A percentile compares a stretch with the other conserved stretches of the same genome.
These are phyloP conservation scores for Ammospiza nelsoni DNA, from an alignment of 2,113 vertebrate genomes.

Conservation along the genomic window DNA sequence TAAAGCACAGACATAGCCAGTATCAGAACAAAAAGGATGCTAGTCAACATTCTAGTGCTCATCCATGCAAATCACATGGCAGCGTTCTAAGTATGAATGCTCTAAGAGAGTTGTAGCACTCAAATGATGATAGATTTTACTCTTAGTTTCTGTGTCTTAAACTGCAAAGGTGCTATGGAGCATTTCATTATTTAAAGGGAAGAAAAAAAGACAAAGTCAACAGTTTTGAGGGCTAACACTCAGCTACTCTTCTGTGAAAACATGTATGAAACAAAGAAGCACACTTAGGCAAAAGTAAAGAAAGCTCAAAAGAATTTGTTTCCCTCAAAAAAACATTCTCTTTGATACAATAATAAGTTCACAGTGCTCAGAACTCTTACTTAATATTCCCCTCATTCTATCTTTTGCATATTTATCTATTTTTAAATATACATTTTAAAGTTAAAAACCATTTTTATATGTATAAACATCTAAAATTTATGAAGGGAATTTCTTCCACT, in stretches of 20 bases:
- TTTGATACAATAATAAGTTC: constrained; percentile 32
- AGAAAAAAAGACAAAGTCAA: neutral
- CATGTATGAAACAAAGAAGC: neutral
- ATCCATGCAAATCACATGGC: neutral
- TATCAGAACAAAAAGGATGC: neutral
- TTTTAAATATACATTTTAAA: neutral
- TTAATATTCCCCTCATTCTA: neutral
- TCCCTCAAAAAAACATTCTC: neutral
- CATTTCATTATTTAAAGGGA: neutral
- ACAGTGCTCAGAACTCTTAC: neutral
- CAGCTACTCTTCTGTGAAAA: constrained; percentile 26
- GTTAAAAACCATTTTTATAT: neutral
- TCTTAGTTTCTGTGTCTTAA: neutral
- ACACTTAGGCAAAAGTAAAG: constrained; percentile 27
- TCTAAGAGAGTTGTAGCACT: neutral
- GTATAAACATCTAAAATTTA: neutral
- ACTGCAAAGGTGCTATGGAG: neutral
- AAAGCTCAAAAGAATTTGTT: constrained; percentile 37
- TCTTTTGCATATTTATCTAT: neutral
- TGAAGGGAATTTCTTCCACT: neutral
- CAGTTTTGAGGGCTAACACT: neutral
- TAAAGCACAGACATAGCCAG: neutral
- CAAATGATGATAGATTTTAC: neutral
- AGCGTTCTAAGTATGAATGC: neutral
- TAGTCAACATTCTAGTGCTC: neutral